Evolutionary conservation across 2,113 vertebrate species (phyloP).

Genomic region (Zosterops borbonicus): DNA sequence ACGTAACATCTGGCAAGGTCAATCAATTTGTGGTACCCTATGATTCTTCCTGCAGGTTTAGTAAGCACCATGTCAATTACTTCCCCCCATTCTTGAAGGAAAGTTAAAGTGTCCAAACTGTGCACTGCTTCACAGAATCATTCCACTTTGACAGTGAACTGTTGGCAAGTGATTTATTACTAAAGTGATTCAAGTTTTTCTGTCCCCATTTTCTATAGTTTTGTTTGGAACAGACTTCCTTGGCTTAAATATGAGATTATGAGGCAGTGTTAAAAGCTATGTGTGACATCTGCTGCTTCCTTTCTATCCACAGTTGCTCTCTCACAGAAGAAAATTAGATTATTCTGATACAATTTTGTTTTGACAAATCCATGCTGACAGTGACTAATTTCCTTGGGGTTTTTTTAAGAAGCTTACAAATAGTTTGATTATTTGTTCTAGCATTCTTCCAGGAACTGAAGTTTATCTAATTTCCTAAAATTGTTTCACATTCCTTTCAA

Average conservation of each 20-base stretch:
- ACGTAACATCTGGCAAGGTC: not conserved
- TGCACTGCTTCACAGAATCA: not conserved
- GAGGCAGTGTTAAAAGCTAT: not conserved
- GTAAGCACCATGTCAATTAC: not conserved
- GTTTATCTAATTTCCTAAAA: not conserved
- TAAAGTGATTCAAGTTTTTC: not conserved
- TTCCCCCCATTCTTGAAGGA: not conserved
- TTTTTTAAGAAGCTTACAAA: not conserved
- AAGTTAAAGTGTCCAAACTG: not conserved
- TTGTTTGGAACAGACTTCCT: not conserved
- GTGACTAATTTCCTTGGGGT: not conserved
- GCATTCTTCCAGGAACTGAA: not conserved
- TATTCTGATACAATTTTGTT: not conserved
- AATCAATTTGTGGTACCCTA: not conserved
- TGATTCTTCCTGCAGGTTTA: not conserved
- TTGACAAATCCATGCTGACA: not conserved
- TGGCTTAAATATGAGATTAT: not conserved
- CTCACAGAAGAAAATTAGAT: conserved; percentile 19
- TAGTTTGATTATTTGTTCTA: not conserved
- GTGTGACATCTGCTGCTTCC: conserved; percentile 16
- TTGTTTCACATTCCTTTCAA: not conserved
- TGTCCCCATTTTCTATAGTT: not conserved
- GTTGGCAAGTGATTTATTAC: not conserved
- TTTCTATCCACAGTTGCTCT: not conserved
- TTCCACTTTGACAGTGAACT: not conserved